Evolutionary conservation across 1,140 invertebrate species (phyloP).

Genomic region (Bursaphelenchus mucronatus): DNA sequence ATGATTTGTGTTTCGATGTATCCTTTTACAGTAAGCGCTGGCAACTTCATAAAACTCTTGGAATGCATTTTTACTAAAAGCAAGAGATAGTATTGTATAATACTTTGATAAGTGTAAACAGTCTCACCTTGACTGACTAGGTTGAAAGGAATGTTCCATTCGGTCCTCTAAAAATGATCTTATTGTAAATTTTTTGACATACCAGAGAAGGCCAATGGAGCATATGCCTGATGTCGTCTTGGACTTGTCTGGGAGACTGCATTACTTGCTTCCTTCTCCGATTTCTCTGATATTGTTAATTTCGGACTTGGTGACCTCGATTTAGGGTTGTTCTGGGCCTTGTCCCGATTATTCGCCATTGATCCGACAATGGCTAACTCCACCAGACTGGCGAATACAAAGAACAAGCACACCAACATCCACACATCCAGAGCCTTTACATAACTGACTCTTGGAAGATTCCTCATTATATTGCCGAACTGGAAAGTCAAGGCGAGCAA

Average conservation of each 20-base stretch:
- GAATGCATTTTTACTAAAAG: too few species aligned
- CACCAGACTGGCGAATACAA: conserved; percentile 48
- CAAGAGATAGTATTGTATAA: too few species aligned
- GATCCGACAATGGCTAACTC: conserved; percentile 48
- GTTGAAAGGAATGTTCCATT: too few species aligned
- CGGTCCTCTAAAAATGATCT: too few species aligned
- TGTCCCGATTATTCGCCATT: conserved; percentile 32
- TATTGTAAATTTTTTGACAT: too few species aligned
- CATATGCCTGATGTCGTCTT: neutral
- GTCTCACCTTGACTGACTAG: too few species aligned
- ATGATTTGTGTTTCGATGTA: too few species aligned
- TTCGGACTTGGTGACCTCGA: conserved; percentile 20
- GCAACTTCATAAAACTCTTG: too few species aligned
- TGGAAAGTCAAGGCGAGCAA: conserved; percentile 50
- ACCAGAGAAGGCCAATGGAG: too few species aligned
- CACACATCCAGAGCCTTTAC: conserved; percentile 44
- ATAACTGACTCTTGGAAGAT: conserved; percentile 44
- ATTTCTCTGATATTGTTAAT: conserved; percentile 13
- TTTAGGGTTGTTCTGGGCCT: conserved; percentile 18
- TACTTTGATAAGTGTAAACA: too few species aligned
- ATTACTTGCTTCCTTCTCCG: conserved; percentile 8
- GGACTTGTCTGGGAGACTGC: conserved; percentile 24
- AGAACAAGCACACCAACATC: conserved; percentile 48
- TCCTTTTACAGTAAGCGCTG: too few species aligned
- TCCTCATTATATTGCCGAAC: conserved; percentile 55